Conservation (phyloP, 37 sponge, comb jelly and placozoan species). For the Ianthella basta region DNA sequence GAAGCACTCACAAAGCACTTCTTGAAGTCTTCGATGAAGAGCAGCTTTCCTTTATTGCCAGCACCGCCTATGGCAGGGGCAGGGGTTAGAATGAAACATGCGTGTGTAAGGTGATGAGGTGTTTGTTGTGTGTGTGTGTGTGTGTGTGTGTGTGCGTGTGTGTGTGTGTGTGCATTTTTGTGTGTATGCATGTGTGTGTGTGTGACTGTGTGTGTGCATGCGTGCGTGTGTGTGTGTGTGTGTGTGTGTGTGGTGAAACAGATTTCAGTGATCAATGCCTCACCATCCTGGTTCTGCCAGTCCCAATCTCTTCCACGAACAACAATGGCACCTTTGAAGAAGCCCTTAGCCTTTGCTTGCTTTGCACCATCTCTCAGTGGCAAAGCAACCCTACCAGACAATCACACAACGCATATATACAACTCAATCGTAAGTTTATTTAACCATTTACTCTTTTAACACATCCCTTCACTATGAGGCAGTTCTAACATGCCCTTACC, state of each 20-base stretch:
- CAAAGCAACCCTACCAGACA: slow-evolving; percentile 43
- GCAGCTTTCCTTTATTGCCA: slow-evolving; percentile 52
- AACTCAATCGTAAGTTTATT: neutral
- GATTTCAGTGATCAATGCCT: neutral
- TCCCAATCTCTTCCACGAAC: slow-evolving; percentile 87
- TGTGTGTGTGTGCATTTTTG: too few species aligned
- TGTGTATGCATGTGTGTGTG: too few species aligned
- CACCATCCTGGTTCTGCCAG: slow-evolving; percentile 94
- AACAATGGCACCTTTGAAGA: slow-evolving; percentile 86
- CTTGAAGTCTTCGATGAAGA: slow-evolving; percentile 58
- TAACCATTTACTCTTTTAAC: too few species aligned
- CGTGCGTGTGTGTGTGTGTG: too few species aligned
- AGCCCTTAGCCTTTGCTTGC: slow-evolving; percentile 57
- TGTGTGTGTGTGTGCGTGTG: too few species aligned
- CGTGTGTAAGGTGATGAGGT: too few species aligned
- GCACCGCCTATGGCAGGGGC: slow-evolving; percentile 64
- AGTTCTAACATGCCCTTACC: slow-evolving; percentile 15
- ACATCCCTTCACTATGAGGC: too few species aligned
- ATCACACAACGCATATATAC: neutral
- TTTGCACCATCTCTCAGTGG: slow-evolving; percentile 25
- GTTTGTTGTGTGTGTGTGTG: too few species aligned
- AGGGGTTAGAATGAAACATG: neutral
- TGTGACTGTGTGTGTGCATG: too few species aligned
- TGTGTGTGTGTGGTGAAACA: too few species aligned
- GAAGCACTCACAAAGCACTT: slow-evolving; percentile 49